A percentile compares a stretch with the other conserved stretches of the same genome.
phyloP scores from a whole-genome alignment of 37 sponge, comb jelly and placozoan genomes.

The Aplysina aerophoba region DNA sequence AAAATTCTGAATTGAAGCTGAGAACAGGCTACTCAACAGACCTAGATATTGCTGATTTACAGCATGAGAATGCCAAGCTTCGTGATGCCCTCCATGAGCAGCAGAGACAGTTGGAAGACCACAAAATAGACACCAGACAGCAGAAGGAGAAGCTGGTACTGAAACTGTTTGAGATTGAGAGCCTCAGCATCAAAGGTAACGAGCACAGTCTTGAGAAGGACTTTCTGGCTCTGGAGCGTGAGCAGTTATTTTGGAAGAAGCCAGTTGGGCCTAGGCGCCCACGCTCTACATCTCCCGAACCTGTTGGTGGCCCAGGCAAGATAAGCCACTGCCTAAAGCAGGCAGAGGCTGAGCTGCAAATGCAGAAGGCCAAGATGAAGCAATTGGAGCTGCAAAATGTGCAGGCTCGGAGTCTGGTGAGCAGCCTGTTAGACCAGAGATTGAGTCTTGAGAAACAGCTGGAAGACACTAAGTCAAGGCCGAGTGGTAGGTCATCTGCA shows the following conservation, averaged over 20 bases:
- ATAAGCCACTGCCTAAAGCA: neutral
- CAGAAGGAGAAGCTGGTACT: slow-evolving; percentile 68
- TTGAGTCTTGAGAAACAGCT: slow-evolving; percentile 45
- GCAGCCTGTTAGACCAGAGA: slow-evolving; percentile 47
- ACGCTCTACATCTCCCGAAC: slow-evolving; percentile 19
- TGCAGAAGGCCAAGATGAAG: slow-evolving; percentile 55
- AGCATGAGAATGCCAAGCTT: slow-evolving; percentile 39
- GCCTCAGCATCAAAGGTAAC: slow-evolving; percentile 43
- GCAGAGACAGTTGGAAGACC: slow-evolving; percentile 34
- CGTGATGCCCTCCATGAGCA: slow-evolving; percentile 32
- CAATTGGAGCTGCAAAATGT: slow-evolving; percentile 58
- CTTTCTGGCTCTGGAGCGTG: slow-evolving; percentile 40
- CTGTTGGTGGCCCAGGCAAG: neutral
- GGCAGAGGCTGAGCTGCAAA: slow-evolving; percentile 39
- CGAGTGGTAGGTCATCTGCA: neutral
- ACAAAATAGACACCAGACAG: slow-evolving; percentile 42
- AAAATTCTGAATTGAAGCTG: slow-evolving; percentile 45
- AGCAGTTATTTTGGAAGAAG: slow-evolving; percentile 1
- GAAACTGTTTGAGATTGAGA: slow-evolving; percentile 73
- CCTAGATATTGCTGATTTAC: slow-evolving; percentile 52
- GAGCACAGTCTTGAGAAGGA: slow-evolving; percentile 61
- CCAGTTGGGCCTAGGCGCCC: neutral
- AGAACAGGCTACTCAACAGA: slow-evolving; percentile 33
- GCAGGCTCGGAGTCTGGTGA: slow-evolving; percentile 41
- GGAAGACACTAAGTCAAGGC: neutral